Evolutionary conservation across 2,797 vertebrate genomes (phyloP).

Genomic region (Erethizon dorsatum): DNA sequence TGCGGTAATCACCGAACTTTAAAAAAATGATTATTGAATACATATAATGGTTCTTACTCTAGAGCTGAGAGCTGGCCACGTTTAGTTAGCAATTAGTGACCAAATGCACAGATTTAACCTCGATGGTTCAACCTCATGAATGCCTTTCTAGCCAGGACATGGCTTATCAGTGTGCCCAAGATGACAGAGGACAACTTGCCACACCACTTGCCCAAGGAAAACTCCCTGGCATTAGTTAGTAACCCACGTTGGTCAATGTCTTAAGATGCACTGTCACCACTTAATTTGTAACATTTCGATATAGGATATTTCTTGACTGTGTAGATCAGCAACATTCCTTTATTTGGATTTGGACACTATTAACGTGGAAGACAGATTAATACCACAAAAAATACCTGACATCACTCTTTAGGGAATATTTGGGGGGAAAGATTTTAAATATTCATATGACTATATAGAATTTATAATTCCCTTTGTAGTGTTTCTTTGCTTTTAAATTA

Average conservation of each 20-base stretch:
- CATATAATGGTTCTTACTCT: neutral
- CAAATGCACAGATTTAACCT: neutral
- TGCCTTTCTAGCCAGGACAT: neutral
- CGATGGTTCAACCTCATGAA: neutral
- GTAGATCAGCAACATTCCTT: neutral
- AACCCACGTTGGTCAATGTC: neutral
- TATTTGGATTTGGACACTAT: constrained; percentile 18
- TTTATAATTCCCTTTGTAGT: constrained; percentile 33
- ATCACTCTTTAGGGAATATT: neutral
- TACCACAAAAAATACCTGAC: neutral
- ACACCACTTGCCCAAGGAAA: neutral
- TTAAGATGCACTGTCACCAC: neutral
- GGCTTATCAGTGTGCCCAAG: neutral
- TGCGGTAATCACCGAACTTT: constrained; percentile 7
- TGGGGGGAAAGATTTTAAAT: constrained; percentile 30
- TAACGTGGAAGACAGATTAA: constrained; percentile 24
- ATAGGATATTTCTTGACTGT: neutral
- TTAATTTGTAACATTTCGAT: constrained; percentile 27
- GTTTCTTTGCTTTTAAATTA: constrained; percentile 63
- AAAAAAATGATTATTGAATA: neutral
- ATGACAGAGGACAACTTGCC: neutral
- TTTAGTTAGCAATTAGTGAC: constrained; percentile 6
- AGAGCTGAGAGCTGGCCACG: neutral
- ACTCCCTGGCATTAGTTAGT: neutral
- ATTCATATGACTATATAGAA: constrained; percentile 29